phyloP scores from a whole-genome alignment of 2,888 invertebrate species.

The Dioctria linearis region DNA sequence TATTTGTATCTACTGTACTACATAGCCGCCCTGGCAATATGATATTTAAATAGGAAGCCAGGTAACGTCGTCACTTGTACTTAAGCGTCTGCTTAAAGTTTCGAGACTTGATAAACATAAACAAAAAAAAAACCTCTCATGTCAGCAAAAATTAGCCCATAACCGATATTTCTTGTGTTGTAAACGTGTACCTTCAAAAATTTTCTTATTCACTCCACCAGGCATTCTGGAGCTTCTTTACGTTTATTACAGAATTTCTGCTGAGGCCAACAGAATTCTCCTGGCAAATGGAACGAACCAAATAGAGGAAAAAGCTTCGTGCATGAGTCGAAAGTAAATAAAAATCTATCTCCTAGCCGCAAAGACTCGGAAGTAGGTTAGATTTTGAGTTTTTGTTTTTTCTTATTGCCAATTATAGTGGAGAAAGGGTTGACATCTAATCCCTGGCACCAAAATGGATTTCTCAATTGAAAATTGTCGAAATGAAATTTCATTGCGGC shows the following conservation, averaged over 20 bases:
- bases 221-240: slow-evolving; percentile 11
- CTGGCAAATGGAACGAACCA: background rate
- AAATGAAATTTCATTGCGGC: slow-evolving; percentile 30
- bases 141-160: too few relatives aligned
- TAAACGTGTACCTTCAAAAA: too few relatives aligned
- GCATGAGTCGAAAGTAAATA: background rate
- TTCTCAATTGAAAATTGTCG: slow-evolving; percentile 36
- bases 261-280: slow-evolving; percentile 23
- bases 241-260: slow-evolving; percentile 7
- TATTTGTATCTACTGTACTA: too few relatives aligned
- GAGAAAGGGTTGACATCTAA: slow-evolving; percentile 17
- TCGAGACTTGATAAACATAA: too few relatives aligned
- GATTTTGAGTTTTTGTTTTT: background rate
- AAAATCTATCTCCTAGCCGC: background rate
- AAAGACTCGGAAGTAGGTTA: slow-evolving; percentile 24
- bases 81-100: too few relatives aligned
- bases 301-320: background rate
- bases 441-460: background rate
- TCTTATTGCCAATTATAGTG: slow-evolving; percentile 21
- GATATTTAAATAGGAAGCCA: too few relatives aligned
- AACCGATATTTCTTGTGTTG: too few relatives aligned
- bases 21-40: too few relatives aligned
- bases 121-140: too few relatives aligned
- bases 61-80: too few relatives aligned
- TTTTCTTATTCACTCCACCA: too few relatives aligned